Evolutionary conservation across 2,797 vertebrate species (phyloP).

Genomic region (Tiaroga cobitis): DNA sequence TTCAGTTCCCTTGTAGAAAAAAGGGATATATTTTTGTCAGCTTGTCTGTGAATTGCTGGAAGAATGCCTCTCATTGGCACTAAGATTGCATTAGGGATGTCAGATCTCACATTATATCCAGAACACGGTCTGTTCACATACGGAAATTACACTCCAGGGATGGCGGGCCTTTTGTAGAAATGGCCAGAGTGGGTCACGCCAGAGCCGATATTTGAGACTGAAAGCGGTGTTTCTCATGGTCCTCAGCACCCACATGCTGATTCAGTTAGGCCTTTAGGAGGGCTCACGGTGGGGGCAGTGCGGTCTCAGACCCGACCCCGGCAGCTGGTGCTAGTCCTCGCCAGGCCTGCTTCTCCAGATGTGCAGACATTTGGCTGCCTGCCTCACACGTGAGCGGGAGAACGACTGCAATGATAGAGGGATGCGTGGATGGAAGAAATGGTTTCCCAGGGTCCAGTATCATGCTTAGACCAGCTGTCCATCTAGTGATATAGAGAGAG

Average conservation of each 20-base stretch:
- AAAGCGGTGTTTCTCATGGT: slow-evolving; percentile 59
- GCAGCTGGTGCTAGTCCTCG: slow-evolving; percentile 21
- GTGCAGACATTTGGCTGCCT: slow-evolving; percentile 71
- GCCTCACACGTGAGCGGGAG: slow-evolving; percentile 71
- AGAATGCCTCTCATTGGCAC: slow-evolving; percentile 27
- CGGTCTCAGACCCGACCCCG: slow-evolving; percentile 20
- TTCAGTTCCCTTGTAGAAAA: slow-evolving; percentile 18
- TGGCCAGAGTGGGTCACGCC: slow-evolving; percentile 26
- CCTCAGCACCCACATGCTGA: slow-evolving; percentile 68
- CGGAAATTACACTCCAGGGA: slow-evolving; percentile 25
- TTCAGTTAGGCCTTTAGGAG: slow-evolving; percentile 62
- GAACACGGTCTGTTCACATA: slow-evolving; percentile 14
- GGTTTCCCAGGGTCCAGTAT: slow-evolving; percentile 75
- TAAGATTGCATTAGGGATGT: slow-evolving; percentile 18
- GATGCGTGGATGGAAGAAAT: slow-evolving; percentile 57
- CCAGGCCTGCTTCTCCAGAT: slow-evolving; percentile 47
- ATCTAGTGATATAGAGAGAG: slow-evolving; percentile 5
- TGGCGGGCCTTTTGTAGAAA: slow-evolving; percentile 11
- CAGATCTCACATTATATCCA: slow-evolving; percentile 11
- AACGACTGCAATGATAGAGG: slow-evolving; percentile 70
- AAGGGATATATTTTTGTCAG: slow-evolving; percentile 22
- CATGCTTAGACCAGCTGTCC: slow-evolving; percentile 41
- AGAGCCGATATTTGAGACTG: slow-evolving; percentile 38
- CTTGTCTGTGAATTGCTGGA: slow-evolving; percentile 47
- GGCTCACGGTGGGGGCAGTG: slow-evolving; percentile 29